Conservation (phyloP, 1,140 invertebrate genomes). For the Drosophila sucinea region DNA sequence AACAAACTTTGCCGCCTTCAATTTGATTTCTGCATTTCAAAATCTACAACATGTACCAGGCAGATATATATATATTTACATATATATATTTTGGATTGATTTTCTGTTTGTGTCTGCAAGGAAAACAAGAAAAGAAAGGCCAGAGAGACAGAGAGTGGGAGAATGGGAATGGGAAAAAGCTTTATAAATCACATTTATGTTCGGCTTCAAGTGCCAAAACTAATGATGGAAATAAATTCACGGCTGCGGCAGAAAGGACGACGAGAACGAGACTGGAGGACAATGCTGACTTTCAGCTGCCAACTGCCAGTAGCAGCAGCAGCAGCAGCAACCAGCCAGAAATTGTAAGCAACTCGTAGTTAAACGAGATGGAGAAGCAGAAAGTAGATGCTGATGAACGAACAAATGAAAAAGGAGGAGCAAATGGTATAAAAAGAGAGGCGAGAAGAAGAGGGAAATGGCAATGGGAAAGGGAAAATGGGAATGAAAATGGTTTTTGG, state of each 20-base stretch:
- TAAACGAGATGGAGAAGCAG: background rate
- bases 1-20: constrained; percentile 18
- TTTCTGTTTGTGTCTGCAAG: constrained; percentile 39
- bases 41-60: constrained; percentile 9
- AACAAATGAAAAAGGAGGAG: constrained; percentile 6
- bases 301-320: constrained; percentile 57
- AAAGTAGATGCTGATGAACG: constrained; percentile 1
- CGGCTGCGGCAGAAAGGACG: constrained; percentile 31
- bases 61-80: background rate
- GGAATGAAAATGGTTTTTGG: constrained; percentile 31
- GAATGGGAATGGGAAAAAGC: constrained; percentile 33
- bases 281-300: constrained; percentile 59
- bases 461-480: background rate
- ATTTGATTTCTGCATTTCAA: constrained; percentile 15
- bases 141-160: constrained; percentile 1
- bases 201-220: constrained; percentile 78
- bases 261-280: constrained; percentile 54
- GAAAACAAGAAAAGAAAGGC: constrained; percentile 8
- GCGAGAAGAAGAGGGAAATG: constrained; percentile 4
- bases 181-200: constrained; percentile 80
- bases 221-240: constrained; percentile 82
- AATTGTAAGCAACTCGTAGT: constrained; percentile 1
- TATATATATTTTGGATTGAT: constrained; percentile 47
- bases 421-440: background rate
- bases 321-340: constrained; percentile 13